Evolutionary conservation across 2,888 invertebrate genomes (phyloP), one percentile per base, ranked within the genome.

Genomic region (Ochlodes sylvanus): DNA sequence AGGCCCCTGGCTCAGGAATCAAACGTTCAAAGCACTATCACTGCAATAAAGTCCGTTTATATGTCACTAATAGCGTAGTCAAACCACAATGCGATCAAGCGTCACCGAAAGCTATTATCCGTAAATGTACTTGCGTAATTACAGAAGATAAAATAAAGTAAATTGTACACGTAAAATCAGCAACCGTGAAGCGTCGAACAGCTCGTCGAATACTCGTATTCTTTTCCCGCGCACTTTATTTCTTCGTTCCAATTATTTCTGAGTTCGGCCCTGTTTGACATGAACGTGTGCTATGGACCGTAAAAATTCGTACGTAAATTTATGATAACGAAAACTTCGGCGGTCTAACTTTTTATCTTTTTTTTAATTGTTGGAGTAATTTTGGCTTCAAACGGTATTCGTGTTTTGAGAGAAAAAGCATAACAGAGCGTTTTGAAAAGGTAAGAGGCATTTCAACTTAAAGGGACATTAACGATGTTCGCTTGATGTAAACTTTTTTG

Each of bases 171-270:
- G 60, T 50, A 61, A 60, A 38, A 67, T 42, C 61, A 61, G 32
- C 55, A 61, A 44, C 60, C 66, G 61, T 67, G 66, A 55, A 21
- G 9, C 38, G 41, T 42, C 42, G 50, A 62, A 34, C 14, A 34
- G 41, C 41, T 41, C 21, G 34, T 61, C 38, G 63, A 21, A 61
- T 61, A 34, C 14, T 58, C 42, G 15, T 14, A 41, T 42, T 38
- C 55, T 55, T 60, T 66, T 60, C 38, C 54, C 61, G 44, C 32
- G 55, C 17, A 54, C 54, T 63, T 63, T 63, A 63, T 63, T 42
- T 70, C 65, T 68, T 66, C 55, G 61, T 67, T 63, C 68, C 71
- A 72, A 71, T 71, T 68, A 72, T 71, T 55, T 70, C 66, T 58
- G 52, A 69, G 68, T 67, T 66, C 70, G 63, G 61, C 61, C 44